These are phyloP conservation scores for Halcyon senegalensis DNA, from an alignment of 2,113 vertebrate genomes.

Conservation along the genomic window DNA sequence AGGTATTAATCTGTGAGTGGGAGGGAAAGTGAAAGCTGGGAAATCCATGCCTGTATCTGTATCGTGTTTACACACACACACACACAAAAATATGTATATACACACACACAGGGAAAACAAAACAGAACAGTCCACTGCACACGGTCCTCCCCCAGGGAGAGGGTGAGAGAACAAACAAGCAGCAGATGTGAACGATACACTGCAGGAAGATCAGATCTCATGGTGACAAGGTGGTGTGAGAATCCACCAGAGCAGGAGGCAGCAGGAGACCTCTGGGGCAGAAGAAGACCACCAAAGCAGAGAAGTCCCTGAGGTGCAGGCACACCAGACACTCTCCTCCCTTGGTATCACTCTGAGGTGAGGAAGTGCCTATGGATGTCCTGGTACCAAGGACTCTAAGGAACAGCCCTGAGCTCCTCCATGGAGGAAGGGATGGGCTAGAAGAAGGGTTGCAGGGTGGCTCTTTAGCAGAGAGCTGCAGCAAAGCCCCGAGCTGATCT, in stretches of 20 bases:
- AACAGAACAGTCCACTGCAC: background rate
- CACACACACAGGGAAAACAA: background rate
- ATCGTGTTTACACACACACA: background rate
- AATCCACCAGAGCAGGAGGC: background rate
- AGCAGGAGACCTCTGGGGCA: background rate
- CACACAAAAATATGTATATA: background rate
- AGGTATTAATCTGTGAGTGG: background rate
- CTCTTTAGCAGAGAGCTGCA: background rate
- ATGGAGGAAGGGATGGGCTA: background rate
- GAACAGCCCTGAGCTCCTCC: background rate
- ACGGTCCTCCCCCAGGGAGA: background rate
- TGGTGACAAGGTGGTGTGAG: background rate
- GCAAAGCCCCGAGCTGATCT: background rate
- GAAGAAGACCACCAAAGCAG: background rate
- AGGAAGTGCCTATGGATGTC: background rate
- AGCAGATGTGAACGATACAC: background rate
- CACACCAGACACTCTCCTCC: background rate
- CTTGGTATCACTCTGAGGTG: no score
- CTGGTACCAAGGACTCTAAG: background rate
- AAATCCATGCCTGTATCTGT: background rate
- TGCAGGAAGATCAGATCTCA: fast-evolving
- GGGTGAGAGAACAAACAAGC: background rate
- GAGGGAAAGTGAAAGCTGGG: background rate
- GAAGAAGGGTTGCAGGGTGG: background rate
- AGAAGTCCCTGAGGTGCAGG: background rate